Percentiles rank a stretch among this genome's conserved stretches.
Conservation (phyloP, 2,888 invertebrate species). For the Branchipolynoe longqiensis region DNA sequence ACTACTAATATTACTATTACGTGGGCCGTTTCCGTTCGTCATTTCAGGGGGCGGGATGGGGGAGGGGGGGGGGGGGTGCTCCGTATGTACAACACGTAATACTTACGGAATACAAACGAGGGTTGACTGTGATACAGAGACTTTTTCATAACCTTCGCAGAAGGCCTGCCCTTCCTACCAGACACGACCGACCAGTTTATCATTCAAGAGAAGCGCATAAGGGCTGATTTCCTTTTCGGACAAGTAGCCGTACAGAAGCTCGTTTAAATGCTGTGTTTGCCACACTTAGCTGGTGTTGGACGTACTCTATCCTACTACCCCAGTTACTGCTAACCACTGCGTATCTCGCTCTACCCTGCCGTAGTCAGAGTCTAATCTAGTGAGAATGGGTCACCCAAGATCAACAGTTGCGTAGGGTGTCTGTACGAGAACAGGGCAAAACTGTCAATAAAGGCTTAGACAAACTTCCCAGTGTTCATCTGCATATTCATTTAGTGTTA, state of each 20-base stretch:
- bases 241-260: neutral
- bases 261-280: neutral
- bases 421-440: neutral
- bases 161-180: neutral
- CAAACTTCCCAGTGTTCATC: neutral
- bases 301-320: neutral
- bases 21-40: neutral
- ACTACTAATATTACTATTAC: neutral
- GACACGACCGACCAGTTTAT: neutral
- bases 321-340: slow-evolving; percentile 15
- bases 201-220: neutral
- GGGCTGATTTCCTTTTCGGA: neutral
- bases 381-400: slow-evolving; percentile 3
- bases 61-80: neutral
- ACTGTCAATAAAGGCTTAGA: slow-evolving; percentile 29
- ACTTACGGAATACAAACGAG: neutral
- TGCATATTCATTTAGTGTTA: slow-evolving; percentile 12
- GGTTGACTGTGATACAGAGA: slow-evolving; percentile 53
- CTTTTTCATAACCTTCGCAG: slow-evolving; percentile 6
- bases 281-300: slow-evolving; percentile 1
- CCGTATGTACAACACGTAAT: neutral
- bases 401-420: slow-evolving; percentile 30
- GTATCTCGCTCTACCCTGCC: slow-evolving; percentile 31
- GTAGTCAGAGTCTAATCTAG: slow-evolving; percentile 28
- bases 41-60: neutral